Base-by-base conservation (phyloP, 2,888 invertebrate species). In the Metallyticus violacea region DNA sequence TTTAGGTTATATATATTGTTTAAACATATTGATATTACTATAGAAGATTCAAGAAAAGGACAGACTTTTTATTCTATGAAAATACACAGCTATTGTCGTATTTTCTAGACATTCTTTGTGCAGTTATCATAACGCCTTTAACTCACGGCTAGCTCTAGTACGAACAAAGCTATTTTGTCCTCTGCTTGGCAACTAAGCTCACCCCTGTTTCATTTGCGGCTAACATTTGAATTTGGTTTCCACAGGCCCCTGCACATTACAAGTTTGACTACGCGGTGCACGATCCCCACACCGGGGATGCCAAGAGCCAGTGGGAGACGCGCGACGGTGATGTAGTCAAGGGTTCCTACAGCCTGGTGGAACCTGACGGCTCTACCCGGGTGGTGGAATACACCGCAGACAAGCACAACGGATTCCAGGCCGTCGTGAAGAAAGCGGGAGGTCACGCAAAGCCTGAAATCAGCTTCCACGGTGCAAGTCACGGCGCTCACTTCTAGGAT, bases 361-460 rank as follows among this genome's bases (percentile, higher is more conserved):
- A 84, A 77, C 29, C 84, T 26, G 81, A 81, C 26, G 81, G 81
- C n/a, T 25, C 81, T 26, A 81, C 81, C 62, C 81, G 81, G 4
- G 62, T 62, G 6, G 81, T 81, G 7, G 89, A 90, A 79, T 90
- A 90, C 88, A 89, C 89, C n/a, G 89, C 89, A 0, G 89, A 89
- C 88, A 87, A 89, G 26, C 88, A 90, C 84, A 89, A 88, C 87
- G 90, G 90, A 6, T 90, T 90, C 88, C 89, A 89, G 85, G 90
- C 90, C 9, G 88, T 89, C 85, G 90, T 90, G 62, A 89, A 88
- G 83, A 89, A 88, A 5, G 62, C 81, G 83, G 86, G 88, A 84
- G 89, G 89, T 1, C 89, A 89, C 7, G 88, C 81, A n/a, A 86
- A 86, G 26, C 88, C 88, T 79, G 85, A 86, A 0, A 85, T 88